Conservation (phyloP, 2,113 vertebrate genomes). For the Anoura caudifer region DNA sequence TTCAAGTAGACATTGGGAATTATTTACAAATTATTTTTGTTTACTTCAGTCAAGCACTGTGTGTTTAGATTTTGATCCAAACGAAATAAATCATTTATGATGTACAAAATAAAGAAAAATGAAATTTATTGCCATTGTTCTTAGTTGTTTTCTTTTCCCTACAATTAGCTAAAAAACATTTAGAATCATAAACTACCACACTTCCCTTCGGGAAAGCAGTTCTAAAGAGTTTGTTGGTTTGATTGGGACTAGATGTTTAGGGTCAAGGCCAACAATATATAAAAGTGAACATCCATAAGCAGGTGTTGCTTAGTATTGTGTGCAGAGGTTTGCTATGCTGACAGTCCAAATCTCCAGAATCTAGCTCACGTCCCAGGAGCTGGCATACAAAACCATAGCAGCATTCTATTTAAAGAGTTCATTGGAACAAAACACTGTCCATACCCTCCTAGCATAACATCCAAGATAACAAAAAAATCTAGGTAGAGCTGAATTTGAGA, state of each 20-base stretch:
- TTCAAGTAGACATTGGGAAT: neutral
- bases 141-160: neutral
- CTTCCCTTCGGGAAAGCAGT: neutral
- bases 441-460: neutral
- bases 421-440: neutral
- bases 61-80: slow-evolving; percentile 13
- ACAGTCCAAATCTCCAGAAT: neutral
- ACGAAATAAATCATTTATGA: slow-evolving; percentile 40
- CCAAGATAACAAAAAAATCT: neutral
- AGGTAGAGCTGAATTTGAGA: neutral
- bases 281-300: neutral
- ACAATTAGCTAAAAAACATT: neutral
- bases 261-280: neutral
- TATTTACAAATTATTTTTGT: slow-evolving; percentile 36
- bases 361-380: neutral
- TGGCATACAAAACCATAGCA: neutral
- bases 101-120: neutral
- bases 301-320: neutral
- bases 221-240: neutral
- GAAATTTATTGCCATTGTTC: neutral
- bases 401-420: neutral
- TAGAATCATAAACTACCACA: neutral
- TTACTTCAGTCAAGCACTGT: neutral
- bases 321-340: neutral
- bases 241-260: neutral